Evolutionary conservation across 2,797 vertebrate genomes (phyloP).

Genomic region (Anolis apletophallus): DNA sequence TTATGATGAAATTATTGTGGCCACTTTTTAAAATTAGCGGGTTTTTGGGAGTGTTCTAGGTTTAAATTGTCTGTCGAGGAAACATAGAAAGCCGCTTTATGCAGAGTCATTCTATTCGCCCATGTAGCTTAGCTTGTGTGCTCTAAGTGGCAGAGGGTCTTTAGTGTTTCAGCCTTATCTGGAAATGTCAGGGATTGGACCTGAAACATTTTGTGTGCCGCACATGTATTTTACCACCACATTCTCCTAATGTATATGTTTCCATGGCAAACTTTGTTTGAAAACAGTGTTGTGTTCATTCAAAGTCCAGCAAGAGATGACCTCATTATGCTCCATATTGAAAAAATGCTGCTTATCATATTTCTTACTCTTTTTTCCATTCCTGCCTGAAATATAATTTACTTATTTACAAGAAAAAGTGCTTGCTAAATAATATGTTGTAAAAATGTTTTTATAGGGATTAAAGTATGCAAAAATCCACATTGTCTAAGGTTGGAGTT

Average conservation of each 20-base stretch:
- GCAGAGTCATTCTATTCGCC: not conserved
- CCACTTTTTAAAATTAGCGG: not conserved
- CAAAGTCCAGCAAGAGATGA: not conserved
- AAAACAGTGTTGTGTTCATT: not conserved
- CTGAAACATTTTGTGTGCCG: not conserved
- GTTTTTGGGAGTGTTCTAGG: not conserved
- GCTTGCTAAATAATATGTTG: not conserved
- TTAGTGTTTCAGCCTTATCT: not conserved
- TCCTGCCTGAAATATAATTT: not conserved
- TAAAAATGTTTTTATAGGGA: constrained; percentile 4
- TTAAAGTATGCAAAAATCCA: not conserved
- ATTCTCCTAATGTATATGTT: not conserved
- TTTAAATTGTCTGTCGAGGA: not conserved
- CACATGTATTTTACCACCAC: too few relatives aligned
- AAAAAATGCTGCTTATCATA: constrained; percentile 16
- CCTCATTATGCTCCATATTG: not conserved
- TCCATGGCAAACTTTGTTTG: not conserved
- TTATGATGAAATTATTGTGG: constrained; percentile 3
- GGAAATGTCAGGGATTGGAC: not conserved
- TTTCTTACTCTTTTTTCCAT: not conserved
- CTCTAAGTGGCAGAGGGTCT: not conserved
- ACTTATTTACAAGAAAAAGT: not conserved
- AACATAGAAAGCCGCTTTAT: not conserved
- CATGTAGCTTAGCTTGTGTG: not conserved
- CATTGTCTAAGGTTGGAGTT: not conserved